These are phyloP conservation scores for Drosophila putrida DNA, from an alignment of 2,888 invertebrate species.

Conservation along the genomic window DNA sequence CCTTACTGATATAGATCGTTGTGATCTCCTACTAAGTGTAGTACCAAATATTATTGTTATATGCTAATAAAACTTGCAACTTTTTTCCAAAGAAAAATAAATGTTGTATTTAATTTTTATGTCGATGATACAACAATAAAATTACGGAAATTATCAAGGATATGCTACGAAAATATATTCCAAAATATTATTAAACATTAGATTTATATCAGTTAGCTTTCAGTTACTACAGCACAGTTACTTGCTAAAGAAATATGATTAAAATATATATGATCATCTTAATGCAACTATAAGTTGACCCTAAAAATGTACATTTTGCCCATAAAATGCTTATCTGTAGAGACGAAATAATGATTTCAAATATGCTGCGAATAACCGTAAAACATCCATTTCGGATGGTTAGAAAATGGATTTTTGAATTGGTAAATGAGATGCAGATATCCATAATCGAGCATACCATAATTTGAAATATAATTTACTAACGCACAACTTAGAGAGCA, in stretches of 20 bases:
- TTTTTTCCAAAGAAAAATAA: constrained; percentile 57
- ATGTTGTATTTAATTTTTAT: no score
- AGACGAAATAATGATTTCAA: background rate
- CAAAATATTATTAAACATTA: no score
- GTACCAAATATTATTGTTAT: constrained; percentile 69
- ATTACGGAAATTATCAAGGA: no score
- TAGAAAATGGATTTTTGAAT: constrained; percentile 6
- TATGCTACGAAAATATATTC: no score
- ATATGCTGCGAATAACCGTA: background rate
- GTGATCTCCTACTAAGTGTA: constrained; percentile 31
- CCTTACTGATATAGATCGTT: constrained; percentile 13
- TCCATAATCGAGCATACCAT: constrained; percentile 19
- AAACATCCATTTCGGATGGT: background rate
- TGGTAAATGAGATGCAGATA: constrained; percentile 25
- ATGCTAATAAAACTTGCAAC: constrained; percentile 62
- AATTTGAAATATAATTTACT: constrained; percentile 34
- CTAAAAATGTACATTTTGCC: background rate
- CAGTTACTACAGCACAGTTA: no score
- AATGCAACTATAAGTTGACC: background rate
- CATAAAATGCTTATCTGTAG: background rate
- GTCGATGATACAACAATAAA: no score
- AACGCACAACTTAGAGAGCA: constrained; percentile 23
- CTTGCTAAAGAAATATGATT: no score
- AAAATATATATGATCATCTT: background rate
- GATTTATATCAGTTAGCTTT: no score